Evolutionary conservation across 1,140 invertebrate genomes (phyloP).

Genomic region (Subanguina moxae): DNA sequence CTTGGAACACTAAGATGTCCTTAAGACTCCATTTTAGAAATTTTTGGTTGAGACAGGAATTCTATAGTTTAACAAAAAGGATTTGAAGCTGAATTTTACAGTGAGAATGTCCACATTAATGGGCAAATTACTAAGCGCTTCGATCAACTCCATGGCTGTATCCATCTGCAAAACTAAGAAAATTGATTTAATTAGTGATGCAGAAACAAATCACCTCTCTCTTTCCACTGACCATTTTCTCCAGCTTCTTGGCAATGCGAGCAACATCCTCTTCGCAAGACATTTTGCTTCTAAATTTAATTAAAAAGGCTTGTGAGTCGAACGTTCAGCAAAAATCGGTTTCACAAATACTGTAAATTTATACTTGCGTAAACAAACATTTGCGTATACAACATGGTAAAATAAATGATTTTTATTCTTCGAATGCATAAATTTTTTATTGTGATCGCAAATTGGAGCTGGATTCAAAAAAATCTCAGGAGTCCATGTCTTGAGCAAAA

Average conservation of each 20-base stretch:
- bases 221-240: conserved; percentile 48
- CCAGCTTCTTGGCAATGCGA: conserved; percentile 40
- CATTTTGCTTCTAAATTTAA: conserved; percentile 50
- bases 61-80: conserved; percentile 11
- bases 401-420: no score
- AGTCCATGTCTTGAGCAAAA: no score
- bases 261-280: conserved; percentile 45
- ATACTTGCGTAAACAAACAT: no score
- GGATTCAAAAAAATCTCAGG: no score
- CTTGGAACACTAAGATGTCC: no score
- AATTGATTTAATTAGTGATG: not conserved
- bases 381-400: no score
- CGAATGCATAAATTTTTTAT: no score
- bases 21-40: no score
- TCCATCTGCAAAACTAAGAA: conserved; percentile 41
- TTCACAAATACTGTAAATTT: no score
- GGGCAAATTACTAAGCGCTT: conserved; percentile 39
- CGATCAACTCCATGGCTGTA: conserved; percentile 42
- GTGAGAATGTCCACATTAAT: conserved; percentile 50
- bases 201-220: conserved; percentile 36
- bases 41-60: not conserved
- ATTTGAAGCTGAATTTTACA: conserved; percentile 28
- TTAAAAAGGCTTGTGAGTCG: no score
- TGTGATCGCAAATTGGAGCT: no score
- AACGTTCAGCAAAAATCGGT: no score